Conservation (phyloP, 1,140 invertebrate genomes). For the Mylabris phalerata region DNA sequence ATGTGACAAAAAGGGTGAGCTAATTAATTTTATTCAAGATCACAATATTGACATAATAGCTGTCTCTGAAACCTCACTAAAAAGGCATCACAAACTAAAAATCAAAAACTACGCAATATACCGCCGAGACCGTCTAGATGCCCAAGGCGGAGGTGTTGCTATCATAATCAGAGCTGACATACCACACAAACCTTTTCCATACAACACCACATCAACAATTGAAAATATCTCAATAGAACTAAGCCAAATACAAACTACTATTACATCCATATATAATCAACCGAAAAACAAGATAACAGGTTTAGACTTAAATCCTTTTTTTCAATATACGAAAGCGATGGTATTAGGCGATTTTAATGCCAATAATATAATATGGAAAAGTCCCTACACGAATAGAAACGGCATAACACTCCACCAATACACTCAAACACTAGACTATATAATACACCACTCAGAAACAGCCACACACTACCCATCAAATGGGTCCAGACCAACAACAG, state of each 20-base stretch:
- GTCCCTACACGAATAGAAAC: background rate
- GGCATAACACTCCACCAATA: background rate
- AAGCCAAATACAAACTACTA: background rate
- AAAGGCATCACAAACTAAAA: background rate
- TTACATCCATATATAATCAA: background rate
- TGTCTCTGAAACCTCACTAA: constrained; percentile 1
- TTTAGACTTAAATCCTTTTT: background rate
- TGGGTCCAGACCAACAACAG: background rate
- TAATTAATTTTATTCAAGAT: background rate
- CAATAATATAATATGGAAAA: background rate
- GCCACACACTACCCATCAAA: background rate
- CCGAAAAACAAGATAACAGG: background rate
- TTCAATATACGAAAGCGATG: background rate
- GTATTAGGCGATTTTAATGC: background rate
- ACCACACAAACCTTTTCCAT: background rate
- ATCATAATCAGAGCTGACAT: background rate
- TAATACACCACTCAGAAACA: background rate
- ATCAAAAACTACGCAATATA: background rate
- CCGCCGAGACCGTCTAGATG: background rate
- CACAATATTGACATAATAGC: background rate
- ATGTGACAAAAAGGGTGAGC: background rate
- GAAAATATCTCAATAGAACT: background rate
- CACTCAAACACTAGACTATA: background rate
- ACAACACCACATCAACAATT: background rate
- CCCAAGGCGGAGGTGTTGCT: background rate